These are phyloP conservation scores for Lamellibrachia columna DNA, from an alignment of 2,888 invertebrate genomes.

Conservation along the genomic window DNA sequence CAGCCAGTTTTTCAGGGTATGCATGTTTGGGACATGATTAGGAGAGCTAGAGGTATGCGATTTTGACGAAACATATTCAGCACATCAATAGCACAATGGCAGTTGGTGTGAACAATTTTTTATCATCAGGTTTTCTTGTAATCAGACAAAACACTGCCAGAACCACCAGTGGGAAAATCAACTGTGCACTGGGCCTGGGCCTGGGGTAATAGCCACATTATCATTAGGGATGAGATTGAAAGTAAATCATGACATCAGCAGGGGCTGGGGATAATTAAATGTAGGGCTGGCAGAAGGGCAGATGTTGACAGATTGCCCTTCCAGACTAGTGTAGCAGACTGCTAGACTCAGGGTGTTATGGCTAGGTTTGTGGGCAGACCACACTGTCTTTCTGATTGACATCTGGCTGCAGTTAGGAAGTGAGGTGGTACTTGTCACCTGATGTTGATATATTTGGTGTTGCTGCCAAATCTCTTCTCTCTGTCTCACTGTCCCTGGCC, in stretches of 20 bases:
- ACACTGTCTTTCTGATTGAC: not conserved
- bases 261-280: not conserved
- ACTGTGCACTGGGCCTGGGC: not conserved
- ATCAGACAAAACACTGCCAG: no score
- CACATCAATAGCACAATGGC: no score
- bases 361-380: not conserved
- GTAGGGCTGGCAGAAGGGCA: not conserved
- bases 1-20: no score
- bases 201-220: not conserved
- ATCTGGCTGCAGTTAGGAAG: constrained; percentile 7
- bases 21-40: no score
- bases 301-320: not conserved
- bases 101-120: no score
- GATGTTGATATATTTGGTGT: not conserved
- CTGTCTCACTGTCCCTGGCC: not conserved
- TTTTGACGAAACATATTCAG: no score
- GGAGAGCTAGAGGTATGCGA: no score
- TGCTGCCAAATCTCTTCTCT: not conserved
- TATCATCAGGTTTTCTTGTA: no score
- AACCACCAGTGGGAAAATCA: no score
- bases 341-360: not conserved
- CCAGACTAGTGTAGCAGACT: not conserved
- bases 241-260: not conserved
- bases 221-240: not conserved
- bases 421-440: not conserved